These are phyloP conservation scores for Sebastes fasciatus DNA, from an alignment of 2,113 vertebrate genomes.

Conservation along the genomic window DNA sequence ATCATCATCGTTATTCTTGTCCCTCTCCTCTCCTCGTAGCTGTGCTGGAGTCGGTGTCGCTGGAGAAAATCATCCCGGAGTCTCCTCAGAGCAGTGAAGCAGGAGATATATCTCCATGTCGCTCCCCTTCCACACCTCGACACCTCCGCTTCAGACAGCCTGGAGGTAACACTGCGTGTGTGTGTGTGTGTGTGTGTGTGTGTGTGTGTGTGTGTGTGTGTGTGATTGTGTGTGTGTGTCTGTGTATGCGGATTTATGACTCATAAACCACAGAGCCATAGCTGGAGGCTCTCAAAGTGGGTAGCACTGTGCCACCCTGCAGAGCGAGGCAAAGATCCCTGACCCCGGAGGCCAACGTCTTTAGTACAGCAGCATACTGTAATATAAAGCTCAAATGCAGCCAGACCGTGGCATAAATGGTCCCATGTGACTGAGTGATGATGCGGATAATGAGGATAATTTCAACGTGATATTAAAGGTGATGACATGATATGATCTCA, in stretches of 20 bases:
- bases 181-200: slow-evolving; percentile 13
- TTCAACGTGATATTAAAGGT: background rate
- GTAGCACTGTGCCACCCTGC: slow-evolving; percentile 8
- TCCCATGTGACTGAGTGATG: background rate
- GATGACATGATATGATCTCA: background rate
- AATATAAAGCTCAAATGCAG: slow-evolving; percentile 6
- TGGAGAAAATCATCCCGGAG: slow-evolving; percentile 90
- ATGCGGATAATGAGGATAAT: background rate
- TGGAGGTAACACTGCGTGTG: slow-evolving; percentile 85
- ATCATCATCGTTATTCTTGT: background rate
- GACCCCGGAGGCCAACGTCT: slow-evolving; percentile 9
- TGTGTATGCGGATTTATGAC: slow-evolving; percentile 35
- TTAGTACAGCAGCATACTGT: background rate
- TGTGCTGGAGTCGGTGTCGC: slow-evolving; percentile 89
- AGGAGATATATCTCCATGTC: slow-evolving; percentile 90
- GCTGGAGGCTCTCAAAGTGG: slow-evolving; percentile 19
- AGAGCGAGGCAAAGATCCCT: slow-evolving; percentile 10
- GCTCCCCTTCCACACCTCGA: slow-evolving; percentile 93
- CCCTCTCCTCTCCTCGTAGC: slow-evolving; percentile 75
- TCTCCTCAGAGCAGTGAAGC: slow-evolving; percentile 86
- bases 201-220: background rate
- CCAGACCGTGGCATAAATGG: background rate
- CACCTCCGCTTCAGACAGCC: slow-evolving; percentile 93
- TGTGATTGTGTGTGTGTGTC: slow-evolving; percentile 4
- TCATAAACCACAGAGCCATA: slow-evolving; percentile 19